Percentiles rank a stretch among this genome's conserved stretches.
These are phyloP conservation scores for Himalopsyche kuldschensis DNA, from an alignment of 2,888 invertebrate genomes.

Conservation along the genomic window DNA sequence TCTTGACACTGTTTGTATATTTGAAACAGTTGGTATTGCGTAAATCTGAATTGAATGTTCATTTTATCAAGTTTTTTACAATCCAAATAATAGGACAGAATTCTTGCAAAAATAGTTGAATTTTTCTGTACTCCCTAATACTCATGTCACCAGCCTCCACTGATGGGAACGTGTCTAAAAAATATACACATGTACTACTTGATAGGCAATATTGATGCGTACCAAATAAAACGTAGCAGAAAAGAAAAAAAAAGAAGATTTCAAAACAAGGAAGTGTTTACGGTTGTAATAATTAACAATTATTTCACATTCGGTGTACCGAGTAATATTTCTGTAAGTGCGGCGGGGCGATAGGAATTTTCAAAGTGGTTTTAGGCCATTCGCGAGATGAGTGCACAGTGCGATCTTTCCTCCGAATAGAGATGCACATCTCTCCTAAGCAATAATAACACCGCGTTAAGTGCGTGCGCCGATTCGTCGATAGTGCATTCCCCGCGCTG, in stretches of 20 bases:
- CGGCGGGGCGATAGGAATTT: background rate
- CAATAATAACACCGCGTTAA: background rate
- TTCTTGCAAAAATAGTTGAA: too few species aligned
- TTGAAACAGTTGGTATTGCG: too few species aligned
- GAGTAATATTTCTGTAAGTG: background rate
- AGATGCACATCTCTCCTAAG: background rate
- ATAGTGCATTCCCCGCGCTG: background rate
- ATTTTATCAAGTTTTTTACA: too few species aligned
- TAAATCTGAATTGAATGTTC: too few species aligned
- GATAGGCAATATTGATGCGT: background rate
- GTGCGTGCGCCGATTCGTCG: background rate
- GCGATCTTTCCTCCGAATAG: background rate
- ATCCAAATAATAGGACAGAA: too few species aligned
- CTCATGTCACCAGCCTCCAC: too few species aligned
- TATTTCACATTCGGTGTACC: too few species aligned
- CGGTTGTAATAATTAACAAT: background rate
- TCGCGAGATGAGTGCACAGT: background rate
- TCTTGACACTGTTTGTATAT: too few species aligned
- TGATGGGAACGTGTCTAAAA: too few species aligned
- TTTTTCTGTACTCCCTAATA: too few species aligned
- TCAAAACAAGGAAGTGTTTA: background rate
- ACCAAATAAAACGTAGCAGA: too few species aligned
- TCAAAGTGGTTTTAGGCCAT: background rate
- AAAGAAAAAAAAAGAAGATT: background rate
- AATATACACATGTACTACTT: too few species aligned